A percentile compares a stretch with the other conserved stretches of the same genome.
Conservation (phyloP, 1,140 invertebrate species). For the Olivierus martensii region DNA sequence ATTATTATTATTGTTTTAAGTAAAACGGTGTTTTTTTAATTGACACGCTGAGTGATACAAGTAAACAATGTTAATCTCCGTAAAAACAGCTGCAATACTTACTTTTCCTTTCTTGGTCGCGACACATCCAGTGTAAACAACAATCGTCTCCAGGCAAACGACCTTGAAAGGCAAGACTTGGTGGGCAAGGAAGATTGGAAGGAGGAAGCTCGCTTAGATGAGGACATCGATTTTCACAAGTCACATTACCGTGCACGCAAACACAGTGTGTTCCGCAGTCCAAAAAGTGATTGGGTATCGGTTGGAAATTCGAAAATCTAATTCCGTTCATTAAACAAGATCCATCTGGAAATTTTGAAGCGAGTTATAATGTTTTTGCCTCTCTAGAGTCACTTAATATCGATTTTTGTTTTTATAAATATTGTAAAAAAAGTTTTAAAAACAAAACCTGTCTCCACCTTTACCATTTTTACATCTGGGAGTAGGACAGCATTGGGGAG, state of each 20-base stretch:
- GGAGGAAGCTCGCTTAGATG: constrained; percentile 57
- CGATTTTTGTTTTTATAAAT: too few species aligned
- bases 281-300: constrained; percentile 46
- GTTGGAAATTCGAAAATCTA: constrained; percentile 42
- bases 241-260: constrained; percentile 70
- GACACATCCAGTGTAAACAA: constrained; percentile 41
- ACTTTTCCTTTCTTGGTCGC: constrained; percentile 1
- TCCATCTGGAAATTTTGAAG: constrained; percentile 20
- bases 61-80: too few species aligned
- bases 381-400: too few species aligned
- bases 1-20: too few species aligned
- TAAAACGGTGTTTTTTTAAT: too few species aligned
- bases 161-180: constrained; percentile 24
- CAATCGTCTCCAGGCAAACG: constrained; percentile 51
- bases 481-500: constrained; percentile 69
- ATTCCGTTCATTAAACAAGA: constrained; percentile 33
- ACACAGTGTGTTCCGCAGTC: constrained; percentile 69
- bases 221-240: constrained; percentile 62
- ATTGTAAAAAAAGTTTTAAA: too few species aligned
- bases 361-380: too few species aligned
- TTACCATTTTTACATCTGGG: constrained; percentile 27
- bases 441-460: too few species aligned
- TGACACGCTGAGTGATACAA: too few species aligned
- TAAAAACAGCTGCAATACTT: too few species aligned
- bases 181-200: constrained; percentile 49